These are phyloP conservation scores for Sinella curviseta DNA, from an alignment of 1,140 invertebrate genomes.

Conservation along the genomic window DNA sequence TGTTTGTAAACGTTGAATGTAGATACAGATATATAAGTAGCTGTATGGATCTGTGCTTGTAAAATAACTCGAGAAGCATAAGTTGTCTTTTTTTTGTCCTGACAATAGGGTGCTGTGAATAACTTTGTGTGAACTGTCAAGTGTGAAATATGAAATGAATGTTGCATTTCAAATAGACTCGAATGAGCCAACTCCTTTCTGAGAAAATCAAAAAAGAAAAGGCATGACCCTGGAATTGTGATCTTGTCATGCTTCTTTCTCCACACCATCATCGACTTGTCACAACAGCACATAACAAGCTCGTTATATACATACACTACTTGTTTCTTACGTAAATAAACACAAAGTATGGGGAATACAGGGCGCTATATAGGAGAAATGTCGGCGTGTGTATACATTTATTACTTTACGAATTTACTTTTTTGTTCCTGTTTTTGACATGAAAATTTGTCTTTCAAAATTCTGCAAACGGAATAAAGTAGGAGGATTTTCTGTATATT, in stretches of 20 bases:
- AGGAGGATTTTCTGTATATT: background rate
- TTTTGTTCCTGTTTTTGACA: slow-evolving; percentile 2
- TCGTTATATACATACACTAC: background rate
- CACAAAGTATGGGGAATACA: too few species aligned
- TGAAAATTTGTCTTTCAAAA: slow-evolving; percentile 17
- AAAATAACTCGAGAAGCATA: background rate
- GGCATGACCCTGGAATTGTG: background rate
- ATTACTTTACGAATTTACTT: background rate
- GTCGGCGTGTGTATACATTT: background rate
- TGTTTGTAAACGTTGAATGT: too few species aligned
- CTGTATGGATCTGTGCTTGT: too few species aligned
- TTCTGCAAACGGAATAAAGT: background rate
- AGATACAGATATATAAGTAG: too few species aligned
- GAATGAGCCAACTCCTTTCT: background rate
- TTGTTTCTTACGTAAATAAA: too few species aligned
- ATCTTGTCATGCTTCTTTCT: background rate
- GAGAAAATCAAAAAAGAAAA: slow-evolving; percentile 1
- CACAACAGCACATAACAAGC: background rate
- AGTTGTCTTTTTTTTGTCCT: slow-evolving; percentile 6
- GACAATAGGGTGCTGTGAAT: slow-evolving; percentile 1
- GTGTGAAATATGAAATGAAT: slow-evolving; percentile 31
- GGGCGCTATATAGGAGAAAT: too few species aligned
- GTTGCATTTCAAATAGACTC: slow-evolving; percentile 20
- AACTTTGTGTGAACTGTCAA: slow-evolving; percentile 18
- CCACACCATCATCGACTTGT: slow-evolving; percentile 1